Percentiles rank a stretch among this genome's conserved stretches.
Evolutionary conservation across 2,797 vertebrate species (phyloP).

Genomic region (Leontocebus nigricollis): DNA sequence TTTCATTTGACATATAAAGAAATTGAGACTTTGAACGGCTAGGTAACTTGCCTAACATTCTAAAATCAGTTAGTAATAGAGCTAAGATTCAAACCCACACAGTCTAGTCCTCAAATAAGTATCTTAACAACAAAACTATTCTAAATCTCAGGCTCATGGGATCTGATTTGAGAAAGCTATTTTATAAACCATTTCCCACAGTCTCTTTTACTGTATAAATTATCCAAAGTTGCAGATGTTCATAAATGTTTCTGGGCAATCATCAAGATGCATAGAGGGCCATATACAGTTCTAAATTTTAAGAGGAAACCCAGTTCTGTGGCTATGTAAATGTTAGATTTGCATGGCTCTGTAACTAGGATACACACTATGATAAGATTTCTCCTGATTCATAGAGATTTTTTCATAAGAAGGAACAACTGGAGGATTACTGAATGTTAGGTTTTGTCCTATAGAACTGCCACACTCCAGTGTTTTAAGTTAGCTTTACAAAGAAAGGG

Average conservation of each 20-base stretch:
- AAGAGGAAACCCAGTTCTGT: background rate
- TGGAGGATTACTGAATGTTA: background rate
- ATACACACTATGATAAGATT: fast-evolving
- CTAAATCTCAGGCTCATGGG: background rate
- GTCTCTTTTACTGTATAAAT: background rate
- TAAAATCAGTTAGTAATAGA: background rate
- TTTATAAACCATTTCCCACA: background rate
- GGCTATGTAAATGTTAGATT: background rate
- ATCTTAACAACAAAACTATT: background rate
- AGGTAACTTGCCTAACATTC: background rate
- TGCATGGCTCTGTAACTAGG: background rate
- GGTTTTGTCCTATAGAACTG: fast-evolving
- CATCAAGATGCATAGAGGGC: background rate
- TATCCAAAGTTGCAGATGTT: background rate
- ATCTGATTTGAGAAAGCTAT: background rate
- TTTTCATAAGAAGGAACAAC: background rate
- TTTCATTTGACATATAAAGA: background rate
- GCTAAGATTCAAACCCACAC: background rate
- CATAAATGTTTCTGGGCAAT: background rate
- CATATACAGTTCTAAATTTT: background rate
- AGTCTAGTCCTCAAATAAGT: background rate
- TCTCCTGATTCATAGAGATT: background rate
- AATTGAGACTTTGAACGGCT: background rate
- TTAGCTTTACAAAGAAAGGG: background rate
- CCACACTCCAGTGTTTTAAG: background rate